Evolutionary conservation across 1,140 invertebrate species (phyloP), one percentile per base, ranked within the genome.

Genomic region (Aporrectodea caliginosa): DNA sequence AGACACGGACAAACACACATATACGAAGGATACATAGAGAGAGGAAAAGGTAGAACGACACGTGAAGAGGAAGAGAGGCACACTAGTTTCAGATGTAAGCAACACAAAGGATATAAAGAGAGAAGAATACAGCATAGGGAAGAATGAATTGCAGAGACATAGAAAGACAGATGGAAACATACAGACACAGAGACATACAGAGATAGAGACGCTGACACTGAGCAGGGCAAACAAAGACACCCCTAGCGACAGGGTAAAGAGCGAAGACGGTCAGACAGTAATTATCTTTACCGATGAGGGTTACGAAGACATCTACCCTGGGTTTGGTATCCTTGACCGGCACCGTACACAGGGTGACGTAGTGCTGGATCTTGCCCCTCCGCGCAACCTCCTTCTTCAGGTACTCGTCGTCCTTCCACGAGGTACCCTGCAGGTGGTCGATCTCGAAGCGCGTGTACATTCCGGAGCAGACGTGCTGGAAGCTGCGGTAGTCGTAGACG

Each of bases 391-490:
- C 75, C 73, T 58, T 69, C 22, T 75, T 29, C 2, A 78, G 34
- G 43, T 43, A 73, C 0, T 27, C 58, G n/a, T 77, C 78, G 16
- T 30, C 68, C 27, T 43, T 70, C 78, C 73, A 79, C 16, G 27
- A 31, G 16, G 32, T 27, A 0, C 27, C 22, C 29, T 75, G 74
- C 31, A 79, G 35, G 27, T 76, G 73, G 16, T 79, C 71, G 35
- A 79, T 68, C 68, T 79, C 78, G 35, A 69, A 69, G 29, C 35
- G 78, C 14, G 78, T 79, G 73, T 79, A 79, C 78, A 79, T 79
- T n/a, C 27, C 68, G 27, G 27, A 77, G 31, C 31, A 69, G 73
- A 75, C 34, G 34, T 76, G 43, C 22, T 75, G 78, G 35, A 78
- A 69, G 58, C 78, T 79, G 34, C 68, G 30, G 73, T 76, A 79